Evolutionary conservation across 1,140 invertebrate genomes (phyloP).

Genomic region (Globodera rostochiensis): DNA sequence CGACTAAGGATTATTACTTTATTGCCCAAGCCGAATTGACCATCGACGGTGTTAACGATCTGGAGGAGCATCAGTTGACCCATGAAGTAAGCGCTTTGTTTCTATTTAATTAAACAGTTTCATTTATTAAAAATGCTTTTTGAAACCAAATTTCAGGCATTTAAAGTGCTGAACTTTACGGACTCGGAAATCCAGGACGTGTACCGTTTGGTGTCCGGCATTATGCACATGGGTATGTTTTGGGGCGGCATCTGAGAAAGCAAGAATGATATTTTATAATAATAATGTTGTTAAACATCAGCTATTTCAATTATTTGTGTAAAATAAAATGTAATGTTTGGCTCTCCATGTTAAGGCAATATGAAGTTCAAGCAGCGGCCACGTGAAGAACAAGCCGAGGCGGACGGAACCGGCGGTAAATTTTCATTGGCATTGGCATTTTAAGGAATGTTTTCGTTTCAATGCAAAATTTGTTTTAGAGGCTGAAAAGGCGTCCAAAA

Average conservation of each 20-base stretch:
- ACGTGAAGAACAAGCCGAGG: conserved; percentile 98
- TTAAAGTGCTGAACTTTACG: conserved; percentile 94
- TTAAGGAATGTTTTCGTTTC: neutral
- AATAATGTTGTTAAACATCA: too few species aligned
- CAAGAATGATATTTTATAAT: too few species aligned
- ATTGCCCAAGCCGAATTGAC: conserved; percentile 95
- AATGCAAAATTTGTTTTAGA: conserved; percentile 62
- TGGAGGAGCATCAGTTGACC: conserved; percentile 86
- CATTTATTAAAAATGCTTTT: conserved; percentile 11
- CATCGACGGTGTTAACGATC: conserved; percentile 85
- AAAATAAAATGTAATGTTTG: conserved; percentile 14
- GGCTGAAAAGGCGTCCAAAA: conserved; percentile 71
- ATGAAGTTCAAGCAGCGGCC: conserved; percentile 99
- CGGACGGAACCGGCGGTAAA: conserved; percentile 81
- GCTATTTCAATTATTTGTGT: too few species aligned
- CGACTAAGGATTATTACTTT: conserved; percentile 70
- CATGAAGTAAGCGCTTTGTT: conserved; percentile 75
- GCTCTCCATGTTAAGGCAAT: conserved; percentile 86
- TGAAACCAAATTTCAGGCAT: conserved; percentile 78
- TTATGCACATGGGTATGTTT: conserved; percentile 81
- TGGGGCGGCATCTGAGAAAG: neutral
- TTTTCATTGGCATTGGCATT: neutral
- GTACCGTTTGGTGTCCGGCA: conserved; percentile 92
- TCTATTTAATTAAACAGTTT: too few species aligned
- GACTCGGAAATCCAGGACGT: conserved; percentile 91